Evolutionary conservation across 1,140 invertebrate species (phyloP).

Genomic region (Euwallacea similis): DNA sequence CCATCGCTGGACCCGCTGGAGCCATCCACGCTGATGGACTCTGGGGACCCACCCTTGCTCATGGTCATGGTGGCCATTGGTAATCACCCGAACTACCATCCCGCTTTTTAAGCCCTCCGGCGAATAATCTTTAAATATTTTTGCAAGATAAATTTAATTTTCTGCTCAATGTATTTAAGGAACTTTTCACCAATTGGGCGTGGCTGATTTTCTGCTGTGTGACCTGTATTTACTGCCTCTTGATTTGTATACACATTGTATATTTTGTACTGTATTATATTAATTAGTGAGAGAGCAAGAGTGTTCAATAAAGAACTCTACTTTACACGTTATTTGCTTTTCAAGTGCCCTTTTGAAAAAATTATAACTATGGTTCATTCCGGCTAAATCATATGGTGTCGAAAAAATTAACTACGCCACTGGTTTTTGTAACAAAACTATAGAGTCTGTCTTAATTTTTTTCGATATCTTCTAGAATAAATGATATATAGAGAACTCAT

Average conservation of each 20-base stretch:
- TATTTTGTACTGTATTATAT: slow-evolving; percentile 34
- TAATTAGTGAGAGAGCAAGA: slow-evolving; percentile 16
- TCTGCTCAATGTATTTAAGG: slow-evolving; percentile 14
- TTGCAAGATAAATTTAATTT: slow-evolving; percentile 1
- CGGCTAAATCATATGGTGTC: too few species aligned
- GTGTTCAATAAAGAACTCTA: slow-evolving; percentile 37
- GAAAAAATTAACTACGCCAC: too few species aligned
- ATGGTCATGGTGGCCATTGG: slow-evolving; percentile 39
- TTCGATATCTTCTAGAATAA: too few species aligned
- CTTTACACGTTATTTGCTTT: slow-evolving; percentile 2
- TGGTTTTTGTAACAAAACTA: too few species aligned
- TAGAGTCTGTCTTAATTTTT: too few species aligned
- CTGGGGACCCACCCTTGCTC: slow-evolving; percentile 37
- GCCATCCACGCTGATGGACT: slow-evolving; percentile 34
- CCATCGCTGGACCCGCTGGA: slow-evolving; percentile 34
- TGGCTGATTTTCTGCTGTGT: slow-evolving; percentile 24
- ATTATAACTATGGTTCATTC: too few species aligned
- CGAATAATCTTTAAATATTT: slow-evolving; percentile 26
- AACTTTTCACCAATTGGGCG: slow-evolving; percentile 20
- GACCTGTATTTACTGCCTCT: slow-evolving; percentile 21
- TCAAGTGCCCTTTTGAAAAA: background rate
- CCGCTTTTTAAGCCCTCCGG: slow-evolving; percentile 7
- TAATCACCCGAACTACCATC: slow-evolving; percentile 9
- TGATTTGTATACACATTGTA: slow-evolving; percentile 22
- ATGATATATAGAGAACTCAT: too few species aligned